Evolutionary conservation across 2,888 invertebrate species (phyloP), one percentile per base, ranked within the genome.

Genomic region (Drosophila glabriapex): DNA sequence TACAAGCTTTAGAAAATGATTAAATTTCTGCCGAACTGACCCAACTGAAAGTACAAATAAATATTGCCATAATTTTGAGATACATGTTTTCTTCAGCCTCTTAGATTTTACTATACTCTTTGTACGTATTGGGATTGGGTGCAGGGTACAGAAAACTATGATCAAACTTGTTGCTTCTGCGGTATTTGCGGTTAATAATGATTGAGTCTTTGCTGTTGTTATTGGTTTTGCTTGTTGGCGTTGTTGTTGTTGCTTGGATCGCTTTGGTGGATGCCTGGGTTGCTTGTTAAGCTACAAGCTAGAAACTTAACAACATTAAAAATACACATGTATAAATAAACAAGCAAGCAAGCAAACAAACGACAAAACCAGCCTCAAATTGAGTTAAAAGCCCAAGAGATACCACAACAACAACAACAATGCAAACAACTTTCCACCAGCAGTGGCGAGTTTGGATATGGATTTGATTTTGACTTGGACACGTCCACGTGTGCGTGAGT

Each of bases 391-490:
- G 77, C 76, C 83, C 78, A 70, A 79, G 81, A 84, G 78, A 80
- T 75, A 72, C 63, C 43, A 28, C 58, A 65, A 35, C 64, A 61
- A 25, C 53, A 61, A 54, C 76, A 62, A 70, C 69, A 71, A 81
- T 74, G 74, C 74, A 80, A 88, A 86, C 86, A 87, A 88, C 87
- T 87, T 87, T 87, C 87, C 89, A 87, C 80, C 75, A 76, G 68
- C 68, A 62, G 62, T 53, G 68, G 78, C 78, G 41, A 78, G 65
- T 72, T 72, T 78, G 62, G 61, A 66, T 72, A 72, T 68, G 61
- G 83, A 78, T 80, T 83, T 83, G 85, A 81, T 81, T 85, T 83
- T 74, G 83, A 77, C 77, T 73, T 77, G 80, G 68, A 82, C 72
- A 78, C 68, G 73, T 80, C 68, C 83, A 83, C 83, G 73, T 82